Evolutionary conservation across 2,888 invertebrate species (phyloP).

Genomic region (Caenorhabditis sp.): DNA sequence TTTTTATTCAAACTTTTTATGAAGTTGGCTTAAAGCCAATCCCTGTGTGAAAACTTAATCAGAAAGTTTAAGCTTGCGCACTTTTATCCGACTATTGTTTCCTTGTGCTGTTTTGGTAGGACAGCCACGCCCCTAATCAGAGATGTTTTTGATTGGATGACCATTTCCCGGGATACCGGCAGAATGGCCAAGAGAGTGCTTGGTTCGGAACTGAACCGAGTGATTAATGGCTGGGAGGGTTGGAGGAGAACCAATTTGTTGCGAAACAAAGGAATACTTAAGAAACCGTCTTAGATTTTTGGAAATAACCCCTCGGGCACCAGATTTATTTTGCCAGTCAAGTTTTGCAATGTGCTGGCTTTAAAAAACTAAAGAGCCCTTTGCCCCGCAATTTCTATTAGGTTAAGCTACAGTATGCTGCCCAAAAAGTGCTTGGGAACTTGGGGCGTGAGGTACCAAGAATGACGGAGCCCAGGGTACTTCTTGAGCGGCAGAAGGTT

Average conservation of each 20-base stretch:
- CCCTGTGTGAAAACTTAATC: conserved; percentile 13
- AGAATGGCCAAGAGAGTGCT: conserved; percentile 49
- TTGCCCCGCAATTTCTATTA: neutral
- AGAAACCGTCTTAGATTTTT: neutral
- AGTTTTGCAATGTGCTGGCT: neutral
- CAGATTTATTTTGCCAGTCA: neutral
- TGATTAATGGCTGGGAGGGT: conserved; percentile 42
- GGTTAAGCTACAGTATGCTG: neutral
- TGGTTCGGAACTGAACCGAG: conserved; percentile 37
- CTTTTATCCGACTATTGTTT: neutral
- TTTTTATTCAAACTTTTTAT: conserved; percentile 4
- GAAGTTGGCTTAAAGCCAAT: conserved; percentile 1
- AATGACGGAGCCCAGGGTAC: conserved; percentile 36
- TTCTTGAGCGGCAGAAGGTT: conserved; percentile 40
- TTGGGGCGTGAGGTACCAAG: conserved; percentile 18
- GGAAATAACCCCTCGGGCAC: neutral
- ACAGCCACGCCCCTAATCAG: conserved; percentile 20
- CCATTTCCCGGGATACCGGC: conserved; percentile 36
- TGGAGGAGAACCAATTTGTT: conserved; percentile 24
- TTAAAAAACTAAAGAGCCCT: neutral
- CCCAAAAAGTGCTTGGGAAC: conserved; percentile 37
- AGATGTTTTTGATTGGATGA: conserved; percentile 59
- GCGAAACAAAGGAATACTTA: conserved; percentile 26
- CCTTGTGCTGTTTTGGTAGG: conserved; percentile 12
- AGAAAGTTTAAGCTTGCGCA: neutral